Evolutionary conservation across 2,797 vertebrate species (phyloP).

Genomic region (Smutsia temminckii): DNA sequence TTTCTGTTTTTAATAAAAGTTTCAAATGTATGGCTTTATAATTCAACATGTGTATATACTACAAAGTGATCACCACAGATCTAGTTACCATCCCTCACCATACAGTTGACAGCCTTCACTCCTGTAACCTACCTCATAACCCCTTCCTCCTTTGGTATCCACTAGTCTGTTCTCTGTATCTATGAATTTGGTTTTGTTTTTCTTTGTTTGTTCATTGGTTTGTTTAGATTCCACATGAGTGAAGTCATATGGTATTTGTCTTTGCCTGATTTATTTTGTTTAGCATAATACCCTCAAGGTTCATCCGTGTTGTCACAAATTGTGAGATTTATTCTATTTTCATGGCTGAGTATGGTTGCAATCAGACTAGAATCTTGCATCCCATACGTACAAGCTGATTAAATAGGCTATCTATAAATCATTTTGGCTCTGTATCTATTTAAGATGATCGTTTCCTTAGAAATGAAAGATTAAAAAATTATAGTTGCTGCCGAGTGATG

Average conservation of each 20-base stretch:
- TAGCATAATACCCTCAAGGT: neutral
- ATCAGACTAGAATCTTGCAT: neutral
- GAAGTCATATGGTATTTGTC: neutral
- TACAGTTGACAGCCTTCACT: neutral
- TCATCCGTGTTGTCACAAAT: neutral
- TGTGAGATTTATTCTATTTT: neutral
- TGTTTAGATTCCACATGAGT: neutral
- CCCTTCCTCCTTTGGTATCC: neutral
- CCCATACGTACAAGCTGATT: neutral
- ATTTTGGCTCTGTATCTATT: neutral
- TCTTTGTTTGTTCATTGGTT: neutral
- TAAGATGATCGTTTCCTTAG: constrained; percentile 9
- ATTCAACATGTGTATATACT: neutral
- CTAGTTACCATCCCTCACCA: neutral
- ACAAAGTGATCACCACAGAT: neutral
- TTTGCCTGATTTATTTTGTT: neutral
- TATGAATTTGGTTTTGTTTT: neutral
- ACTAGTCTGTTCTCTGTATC: neutral
- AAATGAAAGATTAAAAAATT: constrained; percentile 7
- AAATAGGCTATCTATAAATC: constrained; percentile 31
- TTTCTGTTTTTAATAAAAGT: neutral
- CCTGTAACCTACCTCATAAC: neutral
- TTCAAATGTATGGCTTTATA: neutral
- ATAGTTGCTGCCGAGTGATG: neutral
- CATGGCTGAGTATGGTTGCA: neutral